Conservation (phyloP, 2,113 vertebrate genomes). For the Athene cunicularia region DNA sequence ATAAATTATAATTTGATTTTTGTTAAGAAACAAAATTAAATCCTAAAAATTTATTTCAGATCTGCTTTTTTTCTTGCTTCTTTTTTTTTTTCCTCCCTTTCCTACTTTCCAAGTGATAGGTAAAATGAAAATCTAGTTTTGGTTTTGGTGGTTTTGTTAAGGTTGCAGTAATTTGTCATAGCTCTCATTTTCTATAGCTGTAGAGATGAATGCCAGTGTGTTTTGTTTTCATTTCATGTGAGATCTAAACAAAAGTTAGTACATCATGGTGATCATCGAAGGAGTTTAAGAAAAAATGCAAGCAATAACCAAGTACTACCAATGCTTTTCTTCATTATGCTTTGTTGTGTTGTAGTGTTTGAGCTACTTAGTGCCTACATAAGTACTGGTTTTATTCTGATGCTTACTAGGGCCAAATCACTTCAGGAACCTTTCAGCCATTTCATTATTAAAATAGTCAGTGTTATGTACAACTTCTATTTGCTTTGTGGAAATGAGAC, state of each 20-base stretch:
- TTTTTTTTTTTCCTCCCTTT: no score
- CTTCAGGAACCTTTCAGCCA: not conserved
- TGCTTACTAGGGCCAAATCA: not conserved
- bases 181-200: not conserved
- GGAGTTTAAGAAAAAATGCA: not conserved
- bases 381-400: not conserved
- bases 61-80: accelerated
- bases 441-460: not conserved
- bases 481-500: not conserved
- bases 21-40: not conserved
- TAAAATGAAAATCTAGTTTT: not conserved
- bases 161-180: not conserved
- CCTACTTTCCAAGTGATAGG: not conserved
- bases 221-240: not conserved
- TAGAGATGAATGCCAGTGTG: not conserved
- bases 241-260: not conserved
- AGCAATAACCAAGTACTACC: not conserved
- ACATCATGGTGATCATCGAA: not conserved
- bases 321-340: not conserved
- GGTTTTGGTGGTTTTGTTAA: not conserved
- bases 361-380: not conserved
- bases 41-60: not conserved
- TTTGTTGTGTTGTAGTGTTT: not conserved
- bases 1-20: not conserved
- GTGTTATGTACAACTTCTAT: not conserved